Conservation (phyloP, 1,140 invertebrate species). For the Grapholita molesta region DNA sequence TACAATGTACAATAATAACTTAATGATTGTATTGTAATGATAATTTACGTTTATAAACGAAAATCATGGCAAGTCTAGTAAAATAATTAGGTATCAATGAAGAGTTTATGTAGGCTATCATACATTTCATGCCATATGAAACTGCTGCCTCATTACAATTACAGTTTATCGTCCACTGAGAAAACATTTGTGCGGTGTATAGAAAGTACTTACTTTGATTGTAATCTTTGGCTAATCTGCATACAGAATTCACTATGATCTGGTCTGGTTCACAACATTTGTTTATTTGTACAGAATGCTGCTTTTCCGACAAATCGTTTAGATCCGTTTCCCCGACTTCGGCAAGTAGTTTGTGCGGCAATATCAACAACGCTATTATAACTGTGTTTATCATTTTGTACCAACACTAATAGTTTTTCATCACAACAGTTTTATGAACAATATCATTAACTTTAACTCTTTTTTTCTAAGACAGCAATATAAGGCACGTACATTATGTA, state of each 20-base stretch:
- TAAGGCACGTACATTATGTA: constrained; percentile 12
- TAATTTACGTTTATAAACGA: too few species aligned
- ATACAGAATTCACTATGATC: constrained; percentile 82
- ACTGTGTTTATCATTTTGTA: not conserved
- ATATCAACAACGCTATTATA: not conserved
- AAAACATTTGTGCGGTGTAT: constrained; percentile 7
- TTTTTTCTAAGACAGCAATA: not conserved
- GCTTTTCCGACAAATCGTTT: constrained; percentile 63
- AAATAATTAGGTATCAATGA: not conserved
- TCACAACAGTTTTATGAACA: constrained; percentile 3
- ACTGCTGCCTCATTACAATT: not conserved
- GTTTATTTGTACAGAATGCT: constrained; percentile 78
- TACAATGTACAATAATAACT: too few species aligned
- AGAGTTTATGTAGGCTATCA: not conserved
- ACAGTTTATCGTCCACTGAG: not conserved
- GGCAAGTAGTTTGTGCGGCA: constrained; percentile 25
- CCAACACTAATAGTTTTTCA: not conserved
- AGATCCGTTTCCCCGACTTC: constrained; percentile 56
- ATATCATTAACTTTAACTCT: not conserved
- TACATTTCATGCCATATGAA: not conserved
- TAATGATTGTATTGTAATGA: not conserved
- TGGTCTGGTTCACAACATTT: constrained; percentile 89
- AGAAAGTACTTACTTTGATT: constrained; percentile 71
- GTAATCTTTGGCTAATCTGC: constrained; percentile 80
- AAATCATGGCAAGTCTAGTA: too few species aligned